Evolutionary conservation across 2,113 vertebrate species (phyloP).

Genomic region (Grammomys dolichurus): DNA sequence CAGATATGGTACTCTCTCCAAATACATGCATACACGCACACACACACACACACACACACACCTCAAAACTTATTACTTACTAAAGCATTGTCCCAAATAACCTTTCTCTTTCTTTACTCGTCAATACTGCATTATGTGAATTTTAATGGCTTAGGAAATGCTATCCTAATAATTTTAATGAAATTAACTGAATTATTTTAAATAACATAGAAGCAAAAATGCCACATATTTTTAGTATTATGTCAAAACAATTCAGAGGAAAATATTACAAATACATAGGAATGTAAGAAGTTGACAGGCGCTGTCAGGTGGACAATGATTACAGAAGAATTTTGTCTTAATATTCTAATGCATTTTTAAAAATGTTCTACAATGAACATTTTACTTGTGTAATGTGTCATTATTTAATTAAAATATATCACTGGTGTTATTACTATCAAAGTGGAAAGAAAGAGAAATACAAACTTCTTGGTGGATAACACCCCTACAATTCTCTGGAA

Average conservation of each 20-base stretch:
- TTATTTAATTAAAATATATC: slow-evolving; percentile 48
- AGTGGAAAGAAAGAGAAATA: not conserved
- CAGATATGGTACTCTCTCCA: not conserved
- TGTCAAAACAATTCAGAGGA: not conserved
- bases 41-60: not conserved
- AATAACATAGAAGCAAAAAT: not conserved
- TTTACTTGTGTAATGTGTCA: slow-evolving; percentile 6
- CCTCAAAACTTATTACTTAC: not conserved
- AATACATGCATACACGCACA: not conserved
- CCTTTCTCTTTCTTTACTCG: not conserved
- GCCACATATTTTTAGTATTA: not conserved
- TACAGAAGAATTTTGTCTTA: slow-evolving; percentile 15
- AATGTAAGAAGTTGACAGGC: not conserved
- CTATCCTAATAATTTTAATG: not conserved
- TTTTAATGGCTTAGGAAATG: not conserved
- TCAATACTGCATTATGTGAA: not conserved
- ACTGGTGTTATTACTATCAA: not conserved
- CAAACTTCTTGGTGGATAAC: not conserved
- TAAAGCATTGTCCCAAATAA: not conserved
- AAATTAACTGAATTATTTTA: not conserved
- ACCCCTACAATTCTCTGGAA: not conserved
- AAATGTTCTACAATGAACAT: slow-evolving; percentile 24
- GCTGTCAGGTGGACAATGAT: not conserved
- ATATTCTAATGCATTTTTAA: slow-evolving; percentile 30
- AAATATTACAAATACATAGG: not conserved